phyloP scores from a whole-genome alignment of 2,888 invertebrate genomes.

The Dysmachus trigonus region DNA sequence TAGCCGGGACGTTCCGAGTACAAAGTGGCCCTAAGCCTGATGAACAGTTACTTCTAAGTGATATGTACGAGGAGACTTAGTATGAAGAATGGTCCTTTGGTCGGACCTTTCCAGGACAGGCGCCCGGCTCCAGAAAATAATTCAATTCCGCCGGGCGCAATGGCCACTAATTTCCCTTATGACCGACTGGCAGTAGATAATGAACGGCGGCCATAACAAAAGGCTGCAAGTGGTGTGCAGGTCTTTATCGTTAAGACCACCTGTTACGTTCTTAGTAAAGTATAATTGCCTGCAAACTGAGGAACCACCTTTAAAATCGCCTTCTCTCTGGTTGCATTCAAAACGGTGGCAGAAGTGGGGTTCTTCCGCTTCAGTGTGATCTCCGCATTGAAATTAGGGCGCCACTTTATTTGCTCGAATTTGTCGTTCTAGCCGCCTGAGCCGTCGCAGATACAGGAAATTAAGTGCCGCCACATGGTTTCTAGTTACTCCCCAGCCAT shows the following conservation, averaged over 20 bases:
- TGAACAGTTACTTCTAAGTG: background rate
- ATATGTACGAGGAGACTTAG: background rate
- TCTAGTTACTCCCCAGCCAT: background rate
- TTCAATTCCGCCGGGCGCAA: slow-evolving; percentile 4
- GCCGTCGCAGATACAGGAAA: background rate
- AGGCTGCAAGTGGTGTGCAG: background rate
- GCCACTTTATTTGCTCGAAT: slow-evolving; percentile 13
- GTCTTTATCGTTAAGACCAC: background rate
- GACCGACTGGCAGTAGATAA: slow-evolving; percentile 6
- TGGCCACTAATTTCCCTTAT: slow-evolving; percentile 26
- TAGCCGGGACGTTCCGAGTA: background rate
- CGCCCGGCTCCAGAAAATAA: background rate
- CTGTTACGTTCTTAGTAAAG: background rate
- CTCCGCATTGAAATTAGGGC: background rate
- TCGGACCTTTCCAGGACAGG: background rate
- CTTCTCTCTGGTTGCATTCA: background rate
- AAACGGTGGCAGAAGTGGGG: background rate
- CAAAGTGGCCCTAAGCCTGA: background rate
- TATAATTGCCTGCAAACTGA: background rate
- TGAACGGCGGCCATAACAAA: slow-evolving; percentile 10
- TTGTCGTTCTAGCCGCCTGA: background rate
- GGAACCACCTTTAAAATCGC: background rate
- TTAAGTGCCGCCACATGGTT: slow-evolving; percentile 2
- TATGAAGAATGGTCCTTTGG: background rate
- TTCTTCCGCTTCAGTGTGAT: background rate